phyloP scores from a whole-genome alignment of 1,140 invertebrate genomes.

The Lordiphosa mommai region DNA sequence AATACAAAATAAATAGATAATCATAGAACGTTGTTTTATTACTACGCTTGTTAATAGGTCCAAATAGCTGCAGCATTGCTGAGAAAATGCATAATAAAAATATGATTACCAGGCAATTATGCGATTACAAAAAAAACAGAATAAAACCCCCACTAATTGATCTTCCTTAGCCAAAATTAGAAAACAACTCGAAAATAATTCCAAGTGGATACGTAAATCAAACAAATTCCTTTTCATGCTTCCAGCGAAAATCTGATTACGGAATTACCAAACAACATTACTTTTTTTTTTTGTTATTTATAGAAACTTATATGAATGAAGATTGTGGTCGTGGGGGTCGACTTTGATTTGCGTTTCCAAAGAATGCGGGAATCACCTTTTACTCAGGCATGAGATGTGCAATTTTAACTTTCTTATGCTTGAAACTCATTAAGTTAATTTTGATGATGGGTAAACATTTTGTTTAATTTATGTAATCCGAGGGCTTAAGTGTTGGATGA shows the following conservation, averaged over 20 bases:
- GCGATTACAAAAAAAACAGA: neutral
- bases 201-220: neutral
- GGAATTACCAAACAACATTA: slow-evolving; percentile 26
- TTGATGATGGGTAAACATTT: too few species aligned
- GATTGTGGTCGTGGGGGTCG: neutral
- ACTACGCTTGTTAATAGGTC: slow-evolving; percentile 2
- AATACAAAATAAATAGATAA: slow-evolving; percentile 14
- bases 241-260: slow-evolving; percentile 23
- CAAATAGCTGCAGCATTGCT: neutral
- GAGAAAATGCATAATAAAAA: slow-evolving; percentile 27
- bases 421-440: too few species aligned
- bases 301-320: slow-evolving; percentile 5
- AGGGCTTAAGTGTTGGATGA: too few species aligned
- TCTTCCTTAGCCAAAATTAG: neutral
- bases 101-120: slow-evolving; percentile 10
- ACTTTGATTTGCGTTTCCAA: slow-evolving; percentile 6
- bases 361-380: slow-evolving; percentile 34
- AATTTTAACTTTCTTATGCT: too few species aligned
- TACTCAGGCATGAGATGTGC: neutral
- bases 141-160: slow-evolving; percentile 6
- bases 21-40: slow-evolving; percentile 13
- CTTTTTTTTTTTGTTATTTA: too few species aligned
- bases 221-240: slow-evolving; percentile 39
- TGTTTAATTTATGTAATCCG: too few species aligned
- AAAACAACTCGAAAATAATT: neutral